Evolutionary conservation across 2,888 invertebrate species (phyloP), one percentile per base, ranked within the genome.

Genomic region (Drosophila kambysellisi): DNA sequence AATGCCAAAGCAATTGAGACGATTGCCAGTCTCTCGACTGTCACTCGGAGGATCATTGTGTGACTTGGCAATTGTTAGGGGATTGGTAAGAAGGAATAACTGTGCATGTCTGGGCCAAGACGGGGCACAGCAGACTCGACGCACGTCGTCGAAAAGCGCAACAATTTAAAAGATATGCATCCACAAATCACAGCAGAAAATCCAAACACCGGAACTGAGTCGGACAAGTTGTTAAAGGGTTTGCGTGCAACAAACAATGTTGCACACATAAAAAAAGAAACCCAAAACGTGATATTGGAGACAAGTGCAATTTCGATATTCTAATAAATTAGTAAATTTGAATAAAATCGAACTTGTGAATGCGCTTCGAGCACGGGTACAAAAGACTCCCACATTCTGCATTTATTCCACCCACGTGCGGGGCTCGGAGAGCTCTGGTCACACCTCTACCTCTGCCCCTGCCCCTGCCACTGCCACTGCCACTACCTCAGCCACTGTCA

Each of bases 1-100:
- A 81, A 79, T 72, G 76, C 54, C 33, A 59, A 76, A 81, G 79
- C 79, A 79, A 79, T 79, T 79, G 81, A 81, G 77, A 67, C 79
- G 79, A 81, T 79, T 79, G 72, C 81, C 77, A 65, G 77, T 70
- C 46, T 72, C 58, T 54, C 32, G 12, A 43, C 62, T 69, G 81
- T 68, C 68, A 65, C 46, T 63, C 61, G 30, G 29, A 58, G 30
- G 29, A 58, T 29, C 25, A 43, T 57, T 48, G 54, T 67, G 51
- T 66, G 43, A 20, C 54, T 57, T 61, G 57, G 25, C 50, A 52
- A 63, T 66, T 70, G 70, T 60, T 50, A 35, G 61, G 46, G n/a
- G 59, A 65, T 68, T 76, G 43, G 57, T 46, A 60, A 66, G 56
- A 69, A 68, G 41, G 39, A 60, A 46, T 33, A 57, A 33, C 63